Evolutionary conservation across 2,888 invertebrate genomes (phyloP).

Genomic region (Iselma pallidipennis): DNA sequence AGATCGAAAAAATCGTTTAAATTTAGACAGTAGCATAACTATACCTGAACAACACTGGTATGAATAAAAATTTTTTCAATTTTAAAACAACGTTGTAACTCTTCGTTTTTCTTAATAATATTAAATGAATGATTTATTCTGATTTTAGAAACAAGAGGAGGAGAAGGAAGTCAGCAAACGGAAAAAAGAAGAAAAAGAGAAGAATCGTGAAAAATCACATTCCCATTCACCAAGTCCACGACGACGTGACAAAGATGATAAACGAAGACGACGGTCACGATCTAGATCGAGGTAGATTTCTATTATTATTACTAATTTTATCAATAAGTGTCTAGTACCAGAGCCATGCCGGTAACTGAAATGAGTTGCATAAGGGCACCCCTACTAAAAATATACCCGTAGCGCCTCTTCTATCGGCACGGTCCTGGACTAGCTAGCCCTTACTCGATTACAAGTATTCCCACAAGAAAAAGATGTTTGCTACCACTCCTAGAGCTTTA

Average conservation of each 20-base stretch:
- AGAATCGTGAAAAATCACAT: constrained; percentile 42
- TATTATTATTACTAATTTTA: background rate
- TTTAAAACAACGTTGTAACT: background rate
- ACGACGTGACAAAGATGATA: constrained; percentile 49
- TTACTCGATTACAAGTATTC: too few species aligned
- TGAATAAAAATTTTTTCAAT: constrained; percentile 33
- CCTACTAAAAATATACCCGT: too few species aligned
- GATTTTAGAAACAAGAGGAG: constrained; percentile 74
- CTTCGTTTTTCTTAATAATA: background rate
- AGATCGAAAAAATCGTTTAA: constrained; percentile 15
- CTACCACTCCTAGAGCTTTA: too few species aligned
- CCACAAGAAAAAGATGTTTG: too few species aligned
- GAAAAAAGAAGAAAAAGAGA: constrained; percentile 70
- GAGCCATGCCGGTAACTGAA: too few species aligned
- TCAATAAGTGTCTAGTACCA: too few species aligned
- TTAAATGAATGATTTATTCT: constrained; percentile 46
- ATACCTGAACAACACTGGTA: constrained; percentile 38
- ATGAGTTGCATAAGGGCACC: too few species aligned
- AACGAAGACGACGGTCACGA: constrained; percentile 50
- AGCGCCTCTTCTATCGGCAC: too few species aligned
- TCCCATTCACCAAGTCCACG: constrained; percentile 53
- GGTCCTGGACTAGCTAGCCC: too few species aligned
- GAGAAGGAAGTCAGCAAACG: constrained; percentile 69
- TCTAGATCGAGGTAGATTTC: constrained; percentile 58
- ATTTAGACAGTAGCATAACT: constrained; percentile 22